Evolutionary conservation across 2,113 vertebrate species (phyloP), one percentile per base, ranked within the genome.

Genomic region (Rousettus leschenaultii): DNA sequence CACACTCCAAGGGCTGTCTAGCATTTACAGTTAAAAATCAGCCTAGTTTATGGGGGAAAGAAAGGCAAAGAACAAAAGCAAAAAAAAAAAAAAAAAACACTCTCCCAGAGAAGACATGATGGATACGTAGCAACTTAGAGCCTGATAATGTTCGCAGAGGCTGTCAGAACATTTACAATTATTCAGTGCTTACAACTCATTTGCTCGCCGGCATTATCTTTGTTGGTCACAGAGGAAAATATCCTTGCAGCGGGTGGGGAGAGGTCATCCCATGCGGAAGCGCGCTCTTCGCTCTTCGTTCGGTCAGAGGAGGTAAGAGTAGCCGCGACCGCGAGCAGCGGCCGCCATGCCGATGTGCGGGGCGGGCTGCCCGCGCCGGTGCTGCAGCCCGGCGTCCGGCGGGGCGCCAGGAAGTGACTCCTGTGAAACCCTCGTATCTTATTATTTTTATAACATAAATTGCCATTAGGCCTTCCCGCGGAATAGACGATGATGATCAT

Each of bases 401-500:
- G 91, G 92, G 94, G 61, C 48, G 89, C 80, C 84, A 92, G 95
- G 66, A 43, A 80, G 63, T 73, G 91, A 79, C 97, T 98, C 97
- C 97, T 96, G 95, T 95, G 86, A 98, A 98, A 94, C 97, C 91
- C 80, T 96, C 95, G 90, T 91, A 96, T 70, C 89, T 95, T 97
- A 95, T 97, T 98, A 97, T 97, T 98, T 98, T 98, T 97, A 93
- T 97, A 94, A 94, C 96, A 97, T 98, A 96, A 98, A 98, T 96
- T 98, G 97, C 98, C 90, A 83, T 96, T 97, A 97, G 97, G 96
- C 84, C 85, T 98, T 98, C 90, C 97, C 84, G 97, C 61, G 87
- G 97, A 97, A 98, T 98, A 97, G 98, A 80, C 98, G 95, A 96
- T 98, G 98, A 98, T 98, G 98, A 98, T 98, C 98, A 98, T 98